phyloP scores from a whole-genome alignment of 2,888 invertebrate species.

The Tridacna crocea region DNA sequence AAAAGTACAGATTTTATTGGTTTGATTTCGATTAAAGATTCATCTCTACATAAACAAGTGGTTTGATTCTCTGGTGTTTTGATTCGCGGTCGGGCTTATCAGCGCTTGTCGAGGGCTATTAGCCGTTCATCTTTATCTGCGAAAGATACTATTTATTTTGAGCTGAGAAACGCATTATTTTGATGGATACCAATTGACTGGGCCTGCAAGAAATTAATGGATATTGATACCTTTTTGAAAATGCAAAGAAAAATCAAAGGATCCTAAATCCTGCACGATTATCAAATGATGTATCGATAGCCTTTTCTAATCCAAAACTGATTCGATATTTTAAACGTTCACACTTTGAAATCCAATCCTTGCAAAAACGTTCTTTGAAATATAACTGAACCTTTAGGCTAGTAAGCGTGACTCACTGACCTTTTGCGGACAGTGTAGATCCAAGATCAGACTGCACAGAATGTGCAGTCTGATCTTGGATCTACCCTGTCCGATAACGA shows the following conservation, averaged over 20 bases:
- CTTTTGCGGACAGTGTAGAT: too few species aligned
- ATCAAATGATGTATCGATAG: constrained; percentile 1
- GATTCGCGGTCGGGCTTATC: constrained; percentile 19
- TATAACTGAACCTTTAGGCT: not conserved
- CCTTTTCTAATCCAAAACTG: not conserved
- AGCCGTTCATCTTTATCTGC: not conserved
- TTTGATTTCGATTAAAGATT: constrained; percentile 21
- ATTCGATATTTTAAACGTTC: not conserved
- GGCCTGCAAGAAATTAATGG: not conserved
- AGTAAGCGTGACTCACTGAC: too few species aligned
- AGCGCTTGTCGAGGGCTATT: constrained; percentile 8
- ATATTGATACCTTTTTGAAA: not conserved
- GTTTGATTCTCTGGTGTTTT: constrained; percentile 14
- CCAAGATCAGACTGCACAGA: too few species aligned
- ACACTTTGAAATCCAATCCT: not conserved
- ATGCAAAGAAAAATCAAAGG: not conserved
- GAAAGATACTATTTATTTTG: not conserved
- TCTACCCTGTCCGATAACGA: too few species aligned
- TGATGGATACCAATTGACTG: constrained; percentile 2
- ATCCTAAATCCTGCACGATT: not conserved
- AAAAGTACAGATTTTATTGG: constrained; percentile 12
- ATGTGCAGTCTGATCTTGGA: too few species aligned
- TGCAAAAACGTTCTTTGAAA: not conserved
- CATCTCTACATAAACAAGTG: constrained; percentile 20
- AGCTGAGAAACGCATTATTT: not conserved